Percentiles rank a stretch among this genome's conserved stretches.
phyloP scores from a whole-genome alignment of 2,113 vertebrate genomes.

The Geothlypis trichas region DNA sequence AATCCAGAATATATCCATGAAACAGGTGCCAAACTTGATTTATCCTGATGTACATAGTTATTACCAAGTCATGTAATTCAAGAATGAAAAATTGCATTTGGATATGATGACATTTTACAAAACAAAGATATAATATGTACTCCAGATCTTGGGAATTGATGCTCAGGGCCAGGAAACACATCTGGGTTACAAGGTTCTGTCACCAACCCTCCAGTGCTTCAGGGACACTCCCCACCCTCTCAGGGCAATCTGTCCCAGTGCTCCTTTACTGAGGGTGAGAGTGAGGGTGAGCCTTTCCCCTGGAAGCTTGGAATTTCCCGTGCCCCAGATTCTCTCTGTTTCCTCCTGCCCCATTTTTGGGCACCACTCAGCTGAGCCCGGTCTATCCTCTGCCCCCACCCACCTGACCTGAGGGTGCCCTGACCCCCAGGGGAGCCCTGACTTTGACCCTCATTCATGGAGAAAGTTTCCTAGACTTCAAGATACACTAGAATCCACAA shows the following conservation, averaged over 20 bases:
- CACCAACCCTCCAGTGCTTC: neutral
- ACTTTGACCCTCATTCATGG: too few relatives aligned
- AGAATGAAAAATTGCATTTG: neutral
- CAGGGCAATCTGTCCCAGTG: neutral
- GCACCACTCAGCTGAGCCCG: neutral
- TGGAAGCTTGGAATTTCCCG: neutral
- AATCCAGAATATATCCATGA: neutral
- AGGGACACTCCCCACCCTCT: neutral
- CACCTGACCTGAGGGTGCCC: fast-evolving
- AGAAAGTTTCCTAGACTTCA: too few relatives aligned
- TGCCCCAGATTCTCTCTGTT: neutral
- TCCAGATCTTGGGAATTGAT: neutral
- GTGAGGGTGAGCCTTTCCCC: neutral
- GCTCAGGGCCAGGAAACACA: neutral
- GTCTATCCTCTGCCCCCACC: neutral
- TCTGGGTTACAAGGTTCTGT: neutral
- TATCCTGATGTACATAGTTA: neutral
- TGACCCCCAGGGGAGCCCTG: too few relatives aligned
- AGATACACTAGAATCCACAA: too few relatives aligned
- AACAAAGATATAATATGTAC: neutral
- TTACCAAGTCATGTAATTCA: neutral
- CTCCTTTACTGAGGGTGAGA: too few relatives aligned
- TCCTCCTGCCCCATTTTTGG: neutral
- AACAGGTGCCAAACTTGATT: neutral
- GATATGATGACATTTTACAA: neutral